Conservation (phyloP, 2,113 vertebrate species). For the Esox niger region DNA sequence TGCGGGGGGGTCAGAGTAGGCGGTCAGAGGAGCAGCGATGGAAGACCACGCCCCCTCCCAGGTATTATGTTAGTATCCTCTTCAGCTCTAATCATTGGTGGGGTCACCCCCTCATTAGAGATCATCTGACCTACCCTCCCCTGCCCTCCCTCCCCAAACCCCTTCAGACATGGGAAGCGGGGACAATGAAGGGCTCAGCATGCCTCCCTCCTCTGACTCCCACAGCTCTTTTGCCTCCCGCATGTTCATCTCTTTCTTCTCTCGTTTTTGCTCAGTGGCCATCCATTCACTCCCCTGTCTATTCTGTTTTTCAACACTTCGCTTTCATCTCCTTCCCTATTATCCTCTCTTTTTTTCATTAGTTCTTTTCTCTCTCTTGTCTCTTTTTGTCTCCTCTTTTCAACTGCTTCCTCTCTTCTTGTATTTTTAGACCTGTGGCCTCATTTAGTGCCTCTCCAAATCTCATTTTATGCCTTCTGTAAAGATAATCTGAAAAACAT, state of each 20-base stretch:
- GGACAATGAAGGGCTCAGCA: no score
- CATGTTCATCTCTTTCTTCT: constrained; percentile 9
- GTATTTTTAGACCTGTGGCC: constrained; percentile 33
- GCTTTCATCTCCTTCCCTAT: background rate
- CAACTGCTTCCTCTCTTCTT: background rate
- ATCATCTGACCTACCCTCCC: background rate
- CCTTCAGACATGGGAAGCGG: no score
- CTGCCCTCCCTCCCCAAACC: background rate
- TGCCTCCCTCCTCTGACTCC: background rate
- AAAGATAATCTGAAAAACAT: constrained; percentile 35
- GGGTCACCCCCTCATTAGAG: no score
- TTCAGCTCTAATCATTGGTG: no score
- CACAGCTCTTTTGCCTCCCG: constrained; percentile 29
- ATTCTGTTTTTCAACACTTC: background rate
- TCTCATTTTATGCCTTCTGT: background rate
- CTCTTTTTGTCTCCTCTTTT: background rate
- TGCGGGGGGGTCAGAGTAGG: background rate
- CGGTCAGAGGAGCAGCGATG: no score
- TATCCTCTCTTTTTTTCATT: background rate
- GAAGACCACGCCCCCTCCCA: no score
- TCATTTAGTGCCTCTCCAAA: constrained; percentile 37
- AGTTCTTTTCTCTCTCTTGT: background rate
- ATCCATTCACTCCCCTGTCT: background rate
- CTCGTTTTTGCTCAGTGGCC: background rate
- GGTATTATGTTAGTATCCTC: no score